phyloP scores from a whole-genome alignment of 2,113 vertebrate genomes.

The Albula goreensis region DNA sequence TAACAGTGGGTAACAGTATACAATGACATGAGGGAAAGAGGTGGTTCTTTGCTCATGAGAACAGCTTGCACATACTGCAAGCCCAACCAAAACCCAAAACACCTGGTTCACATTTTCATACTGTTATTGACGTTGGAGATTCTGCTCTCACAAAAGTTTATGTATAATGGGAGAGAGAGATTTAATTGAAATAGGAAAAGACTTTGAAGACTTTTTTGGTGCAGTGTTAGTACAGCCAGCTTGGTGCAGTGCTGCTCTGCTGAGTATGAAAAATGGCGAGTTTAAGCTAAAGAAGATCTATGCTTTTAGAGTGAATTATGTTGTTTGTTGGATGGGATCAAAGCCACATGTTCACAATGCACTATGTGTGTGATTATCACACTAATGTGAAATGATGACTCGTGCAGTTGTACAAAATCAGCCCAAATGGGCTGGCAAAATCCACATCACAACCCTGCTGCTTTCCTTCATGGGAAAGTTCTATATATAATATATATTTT shows the following conservation, averaged over 20 bases:
- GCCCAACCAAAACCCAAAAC: neutral
- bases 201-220: neutral
- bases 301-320: neutral
- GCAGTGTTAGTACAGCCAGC: neutral
- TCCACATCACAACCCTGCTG: neutral
- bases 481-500: neutral
- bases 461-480: neutral
- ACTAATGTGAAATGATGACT: neutral
- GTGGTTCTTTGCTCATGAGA: neutral
- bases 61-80: neutral
- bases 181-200: neutral
- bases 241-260: neutral
- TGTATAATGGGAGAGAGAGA: neutral
- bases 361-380: neutral
- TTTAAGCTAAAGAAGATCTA: neutral
- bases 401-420: neutral
- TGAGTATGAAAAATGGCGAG: neutral
- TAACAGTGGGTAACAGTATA: neutral
- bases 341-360: neutral
- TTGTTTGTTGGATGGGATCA: neutral
- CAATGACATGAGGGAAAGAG: neutral
- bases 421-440: neutral
- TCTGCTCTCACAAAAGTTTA: neutral
- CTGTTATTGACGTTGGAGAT: neutral
- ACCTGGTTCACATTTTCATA: neutral